Evolutionary conservation across 2,113 vertebrate genomes (phyloP).

Genomic region (Nibea albiflora): DNA sequence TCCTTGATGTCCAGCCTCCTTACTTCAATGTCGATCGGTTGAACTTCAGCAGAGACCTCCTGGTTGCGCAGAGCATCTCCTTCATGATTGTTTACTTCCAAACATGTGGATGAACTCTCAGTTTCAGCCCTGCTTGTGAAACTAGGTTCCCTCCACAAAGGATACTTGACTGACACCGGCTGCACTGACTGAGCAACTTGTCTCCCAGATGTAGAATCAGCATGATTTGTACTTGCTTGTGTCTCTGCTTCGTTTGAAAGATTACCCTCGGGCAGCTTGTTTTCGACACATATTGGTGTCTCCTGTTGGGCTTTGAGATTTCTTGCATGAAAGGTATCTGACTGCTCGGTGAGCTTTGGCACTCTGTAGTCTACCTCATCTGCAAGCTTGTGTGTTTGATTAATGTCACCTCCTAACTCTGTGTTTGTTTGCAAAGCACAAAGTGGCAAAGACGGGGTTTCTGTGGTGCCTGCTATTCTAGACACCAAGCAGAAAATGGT

Average conservation of each 20-base stretch:
- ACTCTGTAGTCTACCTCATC: conserved; percentile 76
- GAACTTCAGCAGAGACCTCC: neutral
- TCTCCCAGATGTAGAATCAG: conserved; percentile 27
- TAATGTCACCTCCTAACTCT: conserved; percentile 6
- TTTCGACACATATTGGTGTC: conserved; percentile 10
- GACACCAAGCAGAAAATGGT: conserved; percentile 86
- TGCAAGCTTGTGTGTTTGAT: conserved; percentile 54
- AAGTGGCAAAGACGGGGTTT: conserved; percentile 54
- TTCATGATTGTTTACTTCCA: conserved; percentile 25
- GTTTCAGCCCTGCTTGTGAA: conserved; percentile 48
- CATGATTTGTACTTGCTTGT: conserved; percentile 13
- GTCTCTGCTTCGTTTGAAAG: conserved; percentile 48
- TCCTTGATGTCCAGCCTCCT: conserved; percentile 42
- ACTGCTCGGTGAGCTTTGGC: conserved; percentile 16
- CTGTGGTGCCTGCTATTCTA: conserved; percentile 62
- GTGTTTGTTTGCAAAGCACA: conserved; percentile 33
- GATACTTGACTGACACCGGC: conserved; percentile 68
- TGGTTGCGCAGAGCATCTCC: neutral
- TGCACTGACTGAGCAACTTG: conserved; percentile 21
- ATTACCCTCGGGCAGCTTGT: conserved; percentile 23
- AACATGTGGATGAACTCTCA: conserved; percentile 21
- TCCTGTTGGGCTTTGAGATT: conserved; percentile 16
- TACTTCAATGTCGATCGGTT: conserved; percentile 43
- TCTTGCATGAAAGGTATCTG: neutral
- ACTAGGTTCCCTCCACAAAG: conserved; percentile 82